Conservation (phyloP, 1,140 invertebrate species). For the Drosophila nebulosa region DNA sequence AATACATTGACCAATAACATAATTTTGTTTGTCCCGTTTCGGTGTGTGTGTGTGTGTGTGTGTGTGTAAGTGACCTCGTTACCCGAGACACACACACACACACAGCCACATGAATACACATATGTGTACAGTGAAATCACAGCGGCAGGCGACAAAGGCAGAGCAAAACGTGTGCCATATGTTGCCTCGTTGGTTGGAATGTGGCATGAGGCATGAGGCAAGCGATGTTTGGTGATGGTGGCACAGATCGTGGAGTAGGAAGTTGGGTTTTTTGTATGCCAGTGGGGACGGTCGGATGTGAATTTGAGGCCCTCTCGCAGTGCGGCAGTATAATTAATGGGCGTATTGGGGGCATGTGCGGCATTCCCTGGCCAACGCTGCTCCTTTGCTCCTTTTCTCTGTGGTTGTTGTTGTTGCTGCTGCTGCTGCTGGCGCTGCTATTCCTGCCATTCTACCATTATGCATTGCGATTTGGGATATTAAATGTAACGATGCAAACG, state of each 20-base stretch:
- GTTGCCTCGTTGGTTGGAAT: conserved; percentile 17
- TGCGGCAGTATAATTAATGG: conserved; percentile 76
- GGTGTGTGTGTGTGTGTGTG: conserved; percentile 21
- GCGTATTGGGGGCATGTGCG: conserved; percentile 59
- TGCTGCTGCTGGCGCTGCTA: neutral
- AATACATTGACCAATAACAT: conserved; percentile 76
- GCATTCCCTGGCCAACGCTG: conserved; percentile 1
- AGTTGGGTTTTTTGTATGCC: neutral
- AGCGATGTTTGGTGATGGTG: neutral
- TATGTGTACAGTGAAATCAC: conserved; percentile 44
- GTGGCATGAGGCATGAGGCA: neutral
- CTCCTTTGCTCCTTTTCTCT: neutral
- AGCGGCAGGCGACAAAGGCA: conserved; percentile 55
- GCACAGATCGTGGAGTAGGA: neutral
- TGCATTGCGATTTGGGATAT: conserved; percentile 62
- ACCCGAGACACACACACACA: conserved; percentile 23
- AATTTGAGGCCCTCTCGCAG: conserved; percentile 33
- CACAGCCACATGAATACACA: conserved; percentile 4
- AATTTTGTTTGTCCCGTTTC: conserved; percentile 48
- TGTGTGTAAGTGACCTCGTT: conserved; percentile 62
- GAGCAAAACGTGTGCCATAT: conserved; percentile 57
- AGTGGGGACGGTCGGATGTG: conserved; percentile 25
- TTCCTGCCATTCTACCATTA: conserved; percentile 15
- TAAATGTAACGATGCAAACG: conserved; percentile 66
- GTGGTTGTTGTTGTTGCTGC: too few relatives aligned